A percentile compares a stretch with the other conserved stretches of the same genome.
These are phyloP conservation scores for Ctenopoma multispine DNA, from an alignment of 2,797 vertebrate species.

Conservation along the genomic window DNA sequence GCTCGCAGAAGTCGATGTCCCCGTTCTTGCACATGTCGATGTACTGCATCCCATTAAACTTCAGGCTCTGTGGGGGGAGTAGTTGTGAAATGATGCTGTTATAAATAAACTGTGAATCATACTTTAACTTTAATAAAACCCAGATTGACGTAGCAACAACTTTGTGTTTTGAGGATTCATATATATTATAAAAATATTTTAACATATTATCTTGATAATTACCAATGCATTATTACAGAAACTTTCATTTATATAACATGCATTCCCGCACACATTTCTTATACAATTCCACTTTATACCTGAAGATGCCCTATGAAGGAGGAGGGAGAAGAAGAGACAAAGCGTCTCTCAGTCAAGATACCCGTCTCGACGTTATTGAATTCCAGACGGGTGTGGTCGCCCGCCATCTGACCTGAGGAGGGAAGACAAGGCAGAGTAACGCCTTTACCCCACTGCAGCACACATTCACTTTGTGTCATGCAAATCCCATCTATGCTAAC, in stretches of 20 bases:
- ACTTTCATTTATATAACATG: background rate
- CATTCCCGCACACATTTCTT: background rate
- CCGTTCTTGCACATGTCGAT: slow-evolving; percentile 99
- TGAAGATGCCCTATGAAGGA: slow-evolving; percentile 96
- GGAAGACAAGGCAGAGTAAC: slow-evolving; percentile 13
- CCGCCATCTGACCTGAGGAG: slow-evolving; percentile 92
- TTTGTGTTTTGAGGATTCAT: background rate
- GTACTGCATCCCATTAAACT: slow-evolving; percentile 97
- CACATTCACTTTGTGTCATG: background rate
- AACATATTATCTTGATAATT: background rate
- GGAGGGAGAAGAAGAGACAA: slow-evolving; percentile 92
- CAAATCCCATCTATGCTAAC: background rate
- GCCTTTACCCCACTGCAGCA: background rate
- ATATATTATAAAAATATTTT: background rate
- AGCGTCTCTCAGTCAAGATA: slow-evolving; percentile 95
- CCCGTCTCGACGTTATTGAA: slow-evolving; percentile 98
- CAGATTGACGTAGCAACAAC: background rate
- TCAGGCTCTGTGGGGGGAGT: slow-evolving; percentile 86
- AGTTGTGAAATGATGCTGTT: background rate
- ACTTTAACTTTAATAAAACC: background rate
- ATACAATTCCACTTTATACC: slow-evolving; percentile 53
- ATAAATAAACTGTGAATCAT: background rate
- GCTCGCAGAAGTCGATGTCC: slow-evolving; percentile 96
- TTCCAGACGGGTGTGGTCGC: slow-evolving; percentile 96
- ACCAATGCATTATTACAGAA: background rate